Evolutionary conservation across 2,797 vertebrate genomes (phyloP).

Genomic region (Scolopax bukidnonensis): DNA sequence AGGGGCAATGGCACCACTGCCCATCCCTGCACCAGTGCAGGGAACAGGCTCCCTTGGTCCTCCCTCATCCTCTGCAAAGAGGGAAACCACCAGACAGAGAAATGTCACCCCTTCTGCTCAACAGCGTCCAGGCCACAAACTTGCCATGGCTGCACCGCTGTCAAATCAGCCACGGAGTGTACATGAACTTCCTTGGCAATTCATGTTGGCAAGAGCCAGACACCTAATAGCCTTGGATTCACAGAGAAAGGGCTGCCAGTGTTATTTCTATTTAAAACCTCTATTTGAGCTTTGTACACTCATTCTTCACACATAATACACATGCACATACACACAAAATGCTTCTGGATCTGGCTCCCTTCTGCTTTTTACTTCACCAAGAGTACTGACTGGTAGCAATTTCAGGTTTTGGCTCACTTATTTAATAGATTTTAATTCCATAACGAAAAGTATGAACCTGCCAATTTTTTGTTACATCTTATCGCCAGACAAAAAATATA

Average conservation of each 20-base stretch:
- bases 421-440: conserved; percentile 57
- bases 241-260: neutral
- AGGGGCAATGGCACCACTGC: neutral
- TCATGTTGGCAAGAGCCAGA: neutral
- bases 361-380: neutral
- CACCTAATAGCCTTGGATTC: conserved; percentile 17
- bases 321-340: neutral
- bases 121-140: neutral
- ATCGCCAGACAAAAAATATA: neutral
- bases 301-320: conserved; percentile 18
- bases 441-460: neutral
- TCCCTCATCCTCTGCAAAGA: neutral
- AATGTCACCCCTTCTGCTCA: neutral
- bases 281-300: neutral
- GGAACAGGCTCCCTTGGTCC: neutral
- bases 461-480: neutral
- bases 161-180: conserved; percentile 11
- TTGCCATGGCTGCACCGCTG: neutral
- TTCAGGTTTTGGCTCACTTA: conserved; percentile 28
- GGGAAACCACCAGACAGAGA: neutral
- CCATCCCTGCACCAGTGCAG: neutral
- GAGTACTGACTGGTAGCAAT: neutral
- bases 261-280: conserved; percentile 47
- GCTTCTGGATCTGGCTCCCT: neutral
- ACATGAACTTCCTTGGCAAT: conserved; percentile 41